Evolutionary conservation across 1,140 invertebrate genomes (phyloP), one percentile per base, ranked within the genome.

Genomic region (Zophobas morio): DNA sequence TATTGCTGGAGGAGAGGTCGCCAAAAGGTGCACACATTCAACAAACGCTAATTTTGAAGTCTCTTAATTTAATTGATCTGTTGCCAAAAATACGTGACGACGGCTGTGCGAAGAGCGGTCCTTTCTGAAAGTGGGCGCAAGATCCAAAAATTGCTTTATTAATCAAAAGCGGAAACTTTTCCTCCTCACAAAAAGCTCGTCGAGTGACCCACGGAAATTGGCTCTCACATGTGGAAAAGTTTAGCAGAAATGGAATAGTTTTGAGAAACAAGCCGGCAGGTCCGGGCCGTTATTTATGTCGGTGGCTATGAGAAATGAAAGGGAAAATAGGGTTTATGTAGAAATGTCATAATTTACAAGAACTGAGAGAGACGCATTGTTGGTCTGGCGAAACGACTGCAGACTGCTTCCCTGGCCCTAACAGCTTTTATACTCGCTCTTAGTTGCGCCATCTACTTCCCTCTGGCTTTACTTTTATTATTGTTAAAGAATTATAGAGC

Each of bases 241-340:
- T 51, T 20, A n/a, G 2, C 6, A 63, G 35, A 37, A 8, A 35
- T 35, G 51, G 47, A 72, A 72, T 56, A 56, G 54, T 56, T 56
- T n/a, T 2, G n/a, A 35, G 51, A 56, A 74, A 47, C 33, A 20
- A 39, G 71, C 46, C 49, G 46, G 66, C 47, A 54, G 47, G 71
- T 56, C 35, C 47, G 70, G 70, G 32, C 34, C 54, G 71, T 78
- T 74, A 78, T 78, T 78, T 78, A 78, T 78, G 76, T 78, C 53
- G 76, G 73, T 74, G 57, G 57, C 76, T 78, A 78, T 78, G 80
- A 81, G 80, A 81, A 81, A 81, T 81, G 80, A 81, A 81, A 81
- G 78, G 80, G 80, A 81, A 81, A 81, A 81, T 81, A 80, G 78
- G 80, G 78, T 78, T 78, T 80, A 78, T 75, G 80, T 78, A 76